Conservation (phyloP, 2,113 vertebrate genomes). For the Cromileptes altivelis region DNA sequence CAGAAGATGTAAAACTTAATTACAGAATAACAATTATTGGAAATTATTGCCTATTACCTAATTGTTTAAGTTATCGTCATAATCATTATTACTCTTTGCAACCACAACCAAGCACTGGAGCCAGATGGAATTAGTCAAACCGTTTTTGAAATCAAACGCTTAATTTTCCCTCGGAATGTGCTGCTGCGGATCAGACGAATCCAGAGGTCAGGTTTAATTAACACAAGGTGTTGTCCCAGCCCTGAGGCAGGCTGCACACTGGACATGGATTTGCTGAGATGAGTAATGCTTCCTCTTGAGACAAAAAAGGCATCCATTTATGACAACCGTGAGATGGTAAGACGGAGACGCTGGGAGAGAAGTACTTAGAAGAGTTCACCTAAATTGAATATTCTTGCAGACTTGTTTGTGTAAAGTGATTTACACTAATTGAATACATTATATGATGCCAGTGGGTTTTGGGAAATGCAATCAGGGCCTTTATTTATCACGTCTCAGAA, state of each 20-base stretch:
- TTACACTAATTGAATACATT: conserved; percentile 33
- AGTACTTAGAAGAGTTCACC: neutral
- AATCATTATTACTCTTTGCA: conserved; percentile 69
- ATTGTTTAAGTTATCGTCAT: conserved; percentile 74
- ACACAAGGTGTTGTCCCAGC: conserved; percentile 45
- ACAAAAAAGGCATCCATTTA: conserved; percentile 28
- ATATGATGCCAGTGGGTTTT: conserved; percentile 12
- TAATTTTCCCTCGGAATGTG: conserved; percentile 5
- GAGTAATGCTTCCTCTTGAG: conserved; percentile 28
- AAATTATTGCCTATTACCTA: conserved; percentile 80
- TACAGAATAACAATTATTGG: conserved; percentile 80
- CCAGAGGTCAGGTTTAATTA: conserved; percentile 69
- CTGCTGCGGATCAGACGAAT: conserved; percentile 11
- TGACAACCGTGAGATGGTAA: neutral
- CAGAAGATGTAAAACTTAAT: conserved; percentile 78
- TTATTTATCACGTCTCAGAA: conserved; percentile 13
- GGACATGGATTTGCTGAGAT: conserved; percentile 39
- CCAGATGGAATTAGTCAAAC: conserved; percentile 60
- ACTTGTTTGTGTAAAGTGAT: conserved; percentile 45
- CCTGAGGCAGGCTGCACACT: conserved; percentile 25
- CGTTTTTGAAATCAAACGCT: conserved; percentile 52
- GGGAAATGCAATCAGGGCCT: conserved; percentile 18
- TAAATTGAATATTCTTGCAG: conserved; percentile 17
- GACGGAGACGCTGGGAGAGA: neutral
- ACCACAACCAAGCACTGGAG: conserved; percentile 43